Conservation (phyloP, 2,113 vertebrate species). For the Gasterosteus nipponicus region DNA sequence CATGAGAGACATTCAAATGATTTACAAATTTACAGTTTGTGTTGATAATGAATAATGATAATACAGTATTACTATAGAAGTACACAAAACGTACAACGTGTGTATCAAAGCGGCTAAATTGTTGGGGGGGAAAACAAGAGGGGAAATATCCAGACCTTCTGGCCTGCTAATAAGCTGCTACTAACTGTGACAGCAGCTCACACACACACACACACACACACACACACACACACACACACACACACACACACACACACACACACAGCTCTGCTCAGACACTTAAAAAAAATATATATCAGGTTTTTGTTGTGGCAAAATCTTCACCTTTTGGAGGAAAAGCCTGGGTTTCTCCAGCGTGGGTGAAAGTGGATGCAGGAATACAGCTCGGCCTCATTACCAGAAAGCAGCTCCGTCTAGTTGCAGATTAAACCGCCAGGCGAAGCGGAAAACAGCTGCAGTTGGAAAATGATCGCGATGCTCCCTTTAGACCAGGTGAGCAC, state of each 20-base stretch:
- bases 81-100: conserved; percentile 29
- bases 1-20: conserved; percentile 1
- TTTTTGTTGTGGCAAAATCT: neutral
- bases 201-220: neutral
- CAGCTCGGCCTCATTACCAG: neutral
- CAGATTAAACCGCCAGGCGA: conserved; percentile 8
- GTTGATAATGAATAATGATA: conserved; percentile 18
- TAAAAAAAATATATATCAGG: neutral
- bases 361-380: conserved; percentile 4
- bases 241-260: neutral
- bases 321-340: neutral
- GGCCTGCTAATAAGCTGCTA: conserved; percentile 42
- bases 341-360: neutral
- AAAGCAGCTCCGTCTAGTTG: neutral
- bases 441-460: neutral
- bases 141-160: conserved; percentile 33
- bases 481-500: conserved; percentile 49
- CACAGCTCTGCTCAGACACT: neutral
- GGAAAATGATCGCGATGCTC: conserved; percentile 14
- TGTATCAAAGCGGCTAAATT: conserved; percentile 28
- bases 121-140: neutral
- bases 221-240: no score
- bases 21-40: neutral
- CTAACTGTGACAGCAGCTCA: conserved; percentile 3
- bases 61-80: conserved; percentile 25